Conservation (phyloP, 2,888 invertebrate genomes). For the Melieria crassipennis region DNA sequence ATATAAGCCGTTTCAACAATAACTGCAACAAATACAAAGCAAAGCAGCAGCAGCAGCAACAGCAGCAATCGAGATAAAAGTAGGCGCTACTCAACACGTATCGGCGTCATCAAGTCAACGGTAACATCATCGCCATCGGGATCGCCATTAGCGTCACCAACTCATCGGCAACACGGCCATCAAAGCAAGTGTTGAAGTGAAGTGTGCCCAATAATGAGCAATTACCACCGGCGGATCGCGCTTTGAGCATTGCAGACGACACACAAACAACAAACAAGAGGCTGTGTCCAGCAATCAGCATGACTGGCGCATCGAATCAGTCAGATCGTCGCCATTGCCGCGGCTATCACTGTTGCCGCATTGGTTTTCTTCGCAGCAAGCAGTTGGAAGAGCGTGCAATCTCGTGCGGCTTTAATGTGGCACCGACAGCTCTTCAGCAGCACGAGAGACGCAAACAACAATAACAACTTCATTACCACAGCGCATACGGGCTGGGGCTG, state of each 20-base stretch:
- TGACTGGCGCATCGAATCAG: slow-evolving; percentile 4
- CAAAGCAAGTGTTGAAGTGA: slow-evolving; percentile 43
- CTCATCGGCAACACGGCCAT: slow-evolving; percentile 1
- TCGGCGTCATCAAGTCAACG: no score
- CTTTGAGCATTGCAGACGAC: background rate
- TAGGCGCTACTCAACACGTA: slow-evolving; percentile 10
- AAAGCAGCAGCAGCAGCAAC: background rate
- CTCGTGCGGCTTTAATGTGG: slow-evolving; percentile 51
- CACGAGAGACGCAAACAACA: background rate
- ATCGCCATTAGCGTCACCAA: no score
- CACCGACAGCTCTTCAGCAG: slow-evolving; percentile 57
- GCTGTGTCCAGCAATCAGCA: background rate
- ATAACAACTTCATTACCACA: no score
- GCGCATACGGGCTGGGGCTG: no score
- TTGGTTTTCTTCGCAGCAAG: no score
- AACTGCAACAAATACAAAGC: background rate
- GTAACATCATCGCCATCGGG: no score
- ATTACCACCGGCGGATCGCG: slow-evolving; percentile 48
- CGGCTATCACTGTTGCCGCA: no score
- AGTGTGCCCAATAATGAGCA: slow-evolving; percentile 65
- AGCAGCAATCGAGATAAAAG: background rate
- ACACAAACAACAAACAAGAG: slow-evolving; percentile 2
- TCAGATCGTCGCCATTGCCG: slow-evolving; percentile 15
- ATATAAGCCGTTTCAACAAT: background rate
- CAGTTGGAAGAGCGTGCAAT: no score